A percentile compares a stretch with the other conserved stretches of the same genome.
phyloP scores from a whole-genome alignment of 1,140 invertebrate genomes.

The Mya arenaria region DNA sequence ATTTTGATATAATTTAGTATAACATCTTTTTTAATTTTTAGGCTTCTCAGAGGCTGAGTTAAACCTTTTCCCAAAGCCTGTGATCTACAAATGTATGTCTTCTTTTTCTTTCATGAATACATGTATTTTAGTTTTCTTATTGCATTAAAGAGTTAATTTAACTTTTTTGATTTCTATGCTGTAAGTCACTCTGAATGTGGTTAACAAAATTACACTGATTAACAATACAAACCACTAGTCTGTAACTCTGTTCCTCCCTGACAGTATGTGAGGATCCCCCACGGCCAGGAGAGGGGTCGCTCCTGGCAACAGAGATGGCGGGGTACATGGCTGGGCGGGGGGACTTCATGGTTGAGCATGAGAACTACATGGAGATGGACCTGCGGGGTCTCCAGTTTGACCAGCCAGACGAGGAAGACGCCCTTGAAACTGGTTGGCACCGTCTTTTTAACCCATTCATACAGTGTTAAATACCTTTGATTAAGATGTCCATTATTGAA shows the following conservation, averaged over 20 bases:
- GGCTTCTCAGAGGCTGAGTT: constrained; percentile 65
- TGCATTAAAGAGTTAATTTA: too few relatives aligned
- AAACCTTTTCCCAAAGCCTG: constrained; percentile 64
- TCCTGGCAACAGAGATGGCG: constrained; percentile 84
- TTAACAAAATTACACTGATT: too few relatives aligned
- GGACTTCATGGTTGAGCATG: constrained; percentile 93
- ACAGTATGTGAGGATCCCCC: constrained; percentile 84
- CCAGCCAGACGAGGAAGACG: constrained; percentile 82
- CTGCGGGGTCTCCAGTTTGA: constrained; percentile 85
- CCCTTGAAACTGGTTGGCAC: constrained; percentile 72
- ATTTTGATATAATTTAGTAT: too few relatives aligned
- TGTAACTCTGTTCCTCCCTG: too few relatives aligned
- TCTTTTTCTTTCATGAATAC: too few relatives aligned
- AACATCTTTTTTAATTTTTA: constrained; percentile 46
- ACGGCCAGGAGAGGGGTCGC: constrained; percentile 84
- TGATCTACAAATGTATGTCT: constrained; percentile 73
- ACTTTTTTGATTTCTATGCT: too few relatives aligned
- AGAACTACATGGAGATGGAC: constrained; percentile 90
- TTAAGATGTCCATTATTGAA: too few relatives aligned
- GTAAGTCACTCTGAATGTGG: too few relatives aligned
- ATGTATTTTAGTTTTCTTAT: too few relatives aligned
- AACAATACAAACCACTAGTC: too few relatives aligned
- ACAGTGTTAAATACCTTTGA: too few relatives aligned
- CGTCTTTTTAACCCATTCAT: too few relatives aligned
- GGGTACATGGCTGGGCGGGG: constrained; percentile 93